These are phyloP conservation scores for Zalophus californianus DNA, from an alignment of 2,797 vertebrate species.

Conservation along the genomic window DNA sequence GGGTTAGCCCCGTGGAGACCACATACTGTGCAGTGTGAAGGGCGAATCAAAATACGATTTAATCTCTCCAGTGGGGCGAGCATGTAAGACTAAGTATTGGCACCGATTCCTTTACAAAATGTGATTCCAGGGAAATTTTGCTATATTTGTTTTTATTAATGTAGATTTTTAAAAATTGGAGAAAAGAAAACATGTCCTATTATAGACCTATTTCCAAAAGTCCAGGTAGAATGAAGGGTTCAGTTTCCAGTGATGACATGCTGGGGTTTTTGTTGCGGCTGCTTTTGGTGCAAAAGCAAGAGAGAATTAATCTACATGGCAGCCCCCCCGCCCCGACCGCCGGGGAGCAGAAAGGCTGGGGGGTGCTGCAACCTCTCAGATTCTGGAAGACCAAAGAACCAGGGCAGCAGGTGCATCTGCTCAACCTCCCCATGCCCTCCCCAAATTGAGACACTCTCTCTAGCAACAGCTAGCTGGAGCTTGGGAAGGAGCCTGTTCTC, in stretches of 20 bases:
- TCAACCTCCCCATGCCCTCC: too few species aligned
- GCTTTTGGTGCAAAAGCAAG: neutral
- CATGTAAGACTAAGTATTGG: neutral
- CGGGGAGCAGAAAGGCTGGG: too few species aligned
- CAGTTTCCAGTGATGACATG: too few species aligned
- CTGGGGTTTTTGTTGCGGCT: neutral
- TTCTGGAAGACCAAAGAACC: neutral
- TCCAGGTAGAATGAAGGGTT: neutral
- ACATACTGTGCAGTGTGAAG: accelerated
- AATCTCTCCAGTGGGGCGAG: neutral
- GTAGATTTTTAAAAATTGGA: neutral
- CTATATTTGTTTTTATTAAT: neutral
- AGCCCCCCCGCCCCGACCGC: neutral
- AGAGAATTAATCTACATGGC: accelerated
- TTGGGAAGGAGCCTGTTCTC: neutral
- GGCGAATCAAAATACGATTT: accelerated
- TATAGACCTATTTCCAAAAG: neutral
- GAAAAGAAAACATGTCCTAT: too few species aligned
- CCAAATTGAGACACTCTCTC: neutral
- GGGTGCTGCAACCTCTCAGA: neutral
- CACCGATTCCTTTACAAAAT: neutral
- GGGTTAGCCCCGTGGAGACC: neutral
- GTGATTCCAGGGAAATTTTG: neutral
- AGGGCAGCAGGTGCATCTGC: neutral
- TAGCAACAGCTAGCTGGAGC: neutral